A percentile compares a stretch with the other conserved stretches of the same genome.
These are phyloP conservation scores for Andinoacara biseriatus DNA, from an alignment of 2,113 vertebrate genomes.

Conservation along the genomic window DNA sequence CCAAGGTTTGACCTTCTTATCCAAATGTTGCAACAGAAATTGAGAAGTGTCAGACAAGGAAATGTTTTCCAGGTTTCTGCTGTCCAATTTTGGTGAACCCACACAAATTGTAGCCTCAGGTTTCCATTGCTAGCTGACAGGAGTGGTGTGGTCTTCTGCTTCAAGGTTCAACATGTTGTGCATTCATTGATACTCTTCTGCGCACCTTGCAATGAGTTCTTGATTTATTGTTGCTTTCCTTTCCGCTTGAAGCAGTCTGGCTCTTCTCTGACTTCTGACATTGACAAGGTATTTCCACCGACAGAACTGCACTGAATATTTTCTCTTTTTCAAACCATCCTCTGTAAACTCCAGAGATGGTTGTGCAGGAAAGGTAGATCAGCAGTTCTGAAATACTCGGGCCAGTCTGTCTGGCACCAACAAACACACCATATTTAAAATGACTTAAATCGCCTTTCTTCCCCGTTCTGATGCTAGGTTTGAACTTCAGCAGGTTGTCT, in stretches of 20 bases:
- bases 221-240: not conserved
- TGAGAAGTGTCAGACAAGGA: not conserved
- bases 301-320: not conserved
- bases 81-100: not conserved
- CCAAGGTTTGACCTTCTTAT: not conserved
- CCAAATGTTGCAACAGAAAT: not conserved
- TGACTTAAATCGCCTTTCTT: not conserved
- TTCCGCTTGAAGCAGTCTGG: not conserved
- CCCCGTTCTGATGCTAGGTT: not conserved
- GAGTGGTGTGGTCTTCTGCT: not conserved
- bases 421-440: not conserved
- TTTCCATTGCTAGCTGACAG: not conserved
- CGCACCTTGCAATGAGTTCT: not conserved
- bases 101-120: not conserved
- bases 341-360: not conserved
- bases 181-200: not conserved
- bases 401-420: not conserved
- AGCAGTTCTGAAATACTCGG: not conserved
- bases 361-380: not conserved
- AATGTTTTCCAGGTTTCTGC: not conserved
- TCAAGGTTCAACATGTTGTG: not conserved
- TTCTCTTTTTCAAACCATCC: not conserved
- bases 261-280: not conserved
- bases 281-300: not conserved
- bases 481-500: not conserved